phyloP scores from a whole-genome alignment of 1,140 invertebrate genomes.

The Brachionus calyciflorus region DNA sequence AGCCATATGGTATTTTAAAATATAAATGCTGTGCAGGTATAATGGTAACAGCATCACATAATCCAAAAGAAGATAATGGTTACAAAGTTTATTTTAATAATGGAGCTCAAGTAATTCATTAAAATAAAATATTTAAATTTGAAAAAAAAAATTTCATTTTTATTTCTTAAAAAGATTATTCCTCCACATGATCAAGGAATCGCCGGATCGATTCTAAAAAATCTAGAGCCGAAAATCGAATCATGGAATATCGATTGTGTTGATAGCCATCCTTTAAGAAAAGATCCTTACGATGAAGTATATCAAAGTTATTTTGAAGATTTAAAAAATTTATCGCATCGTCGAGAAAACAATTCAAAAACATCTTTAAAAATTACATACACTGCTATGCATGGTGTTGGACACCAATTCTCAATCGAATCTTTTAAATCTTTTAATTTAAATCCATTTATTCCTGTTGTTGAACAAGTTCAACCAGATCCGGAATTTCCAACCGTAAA shows the following conservation, averaged over 20 bases:
- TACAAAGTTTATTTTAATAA: slow-evolving; percentile 95
- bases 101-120: slow-evolving; percentile 71
- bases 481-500: slow-evolving; percentile 94
- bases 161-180: slow-evolving; percentile 74
- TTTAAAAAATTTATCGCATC: slow-evolving; percentile 56
- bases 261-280: slow-evolving; percentile 52
- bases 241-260: slow-evolving; percentile 68
- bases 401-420: slow-evolving; percentile 73
- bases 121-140: slow-evolving; percentile 21
- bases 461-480: slow-evolving; percentile 76
- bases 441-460: slow-evolving; percentile 73
- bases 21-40: slow-evolving; percentile 75
- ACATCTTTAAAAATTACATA: slow-evolving; percentile 74
- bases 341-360: slow-evolving; percentile 64
- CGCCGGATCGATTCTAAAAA: slow-evolving; percentile 72
- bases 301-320: slow-evolving; percentile 69
- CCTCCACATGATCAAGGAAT: slow-evolving; percentile 85
- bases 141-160: not conserved
- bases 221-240: slow-evolving; percentile 69
- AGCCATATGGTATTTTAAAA: slow-evolving; percentile 72
- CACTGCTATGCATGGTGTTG: slow-evolving; percentile 97
- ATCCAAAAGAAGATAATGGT: slow-evolving; percentile 97
- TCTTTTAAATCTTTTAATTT: slow-evolving; percentile 76
- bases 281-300: slow-evolving; percentile 64
- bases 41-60: slow-evolving; percentile 97